phyloP scores from a whole-genome alignment of 2,797 vertebrate species.

The Benthosema pterotum region DNA sequence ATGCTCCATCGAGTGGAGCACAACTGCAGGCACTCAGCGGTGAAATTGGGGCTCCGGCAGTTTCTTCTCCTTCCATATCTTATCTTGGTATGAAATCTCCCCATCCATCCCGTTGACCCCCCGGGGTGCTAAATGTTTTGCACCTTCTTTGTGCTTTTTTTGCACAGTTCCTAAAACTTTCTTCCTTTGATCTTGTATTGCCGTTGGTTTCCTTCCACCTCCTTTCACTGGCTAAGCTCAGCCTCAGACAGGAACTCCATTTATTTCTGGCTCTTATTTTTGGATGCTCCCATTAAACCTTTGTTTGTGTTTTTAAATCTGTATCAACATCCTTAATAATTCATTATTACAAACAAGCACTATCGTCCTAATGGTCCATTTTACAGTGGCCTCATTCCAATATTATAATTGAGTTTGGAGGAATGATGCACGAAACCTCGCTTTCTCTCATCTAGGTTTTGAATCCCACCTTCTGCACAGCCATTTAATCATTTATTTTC shows the following conservation, averaged over 20 bases:
- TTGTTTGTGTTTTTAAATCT: no score
- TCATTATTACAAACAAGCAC: no score
- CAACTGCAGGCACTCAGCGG: conserved; percentile 47
- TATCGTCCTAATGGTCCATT: no score
- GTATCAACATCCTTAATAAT: no score
- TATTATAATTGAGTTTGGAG: no score
- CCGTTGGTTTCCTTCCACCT: conserved; percentile 9
- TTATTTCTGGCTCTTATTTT: conserved; percentile 19
- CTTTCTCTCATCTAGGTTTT: conserved; percentile 6
- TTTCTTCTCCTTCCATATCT: conserved; percentile 43
- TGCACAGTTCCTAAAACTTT: conserved; percentile 13
- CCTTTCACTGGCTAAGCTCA: not conserved
- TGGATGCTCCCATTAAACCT: no score
- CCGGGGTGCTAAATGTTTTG: conserved; percentile 40
- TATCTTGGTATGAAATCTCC: conserved; percentile 46
- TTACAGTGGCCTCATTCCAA: no score
- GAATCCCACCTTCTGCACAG: not conserved
- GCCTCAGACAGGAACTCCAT: no score
- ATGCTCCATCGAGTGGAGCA: conserved; percentile 54
- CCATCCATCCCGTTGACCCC: conserved; percentile 37
- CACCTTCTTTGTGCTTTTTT: conserved; percentile 43
- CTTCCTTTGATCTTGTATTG: conserved; percentile 8
- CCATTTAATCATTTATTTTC: not conserved
- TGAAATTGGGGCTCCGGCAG: conserved; percentile 57
- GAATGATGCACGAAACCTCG: conserved; percentile 16